Evolutionary conservation across 1,140 invertebrate genomes (phyloP), one percentile per base, ranked within the genome.

Genomic region (Physella acuta): DNA sequence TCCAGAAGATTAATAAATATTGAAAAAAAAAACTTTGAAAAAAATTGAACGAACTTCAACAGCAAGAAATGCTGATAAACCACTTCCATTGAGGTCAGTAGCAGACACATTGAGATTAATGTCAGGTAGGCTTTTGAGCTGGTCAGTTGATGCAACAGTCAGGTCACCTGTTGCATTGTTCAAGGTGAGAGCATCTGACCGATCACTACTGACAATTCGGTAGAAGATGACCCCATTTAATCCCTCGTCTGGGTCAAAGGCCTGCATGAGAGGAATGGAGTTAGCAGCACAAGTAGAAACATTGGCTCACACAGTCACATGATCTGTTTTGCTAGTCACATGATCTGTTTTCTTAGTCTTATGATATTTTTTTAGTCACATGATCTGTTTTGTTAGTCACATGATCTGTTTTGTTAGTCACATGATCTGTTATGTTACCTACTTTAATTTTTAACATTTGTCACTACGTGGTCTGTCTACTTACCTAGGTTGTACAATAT

Each of bases 161-260:
- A 61, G 36, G 36, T 61, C 33, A 2, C 59, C 59, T 11, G 3
- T 61, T 31, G 17, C 33, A 44, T 26, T 33, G 37, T 61, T 16
- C 1, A 61, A 24, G 2, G 28, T n/a, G 39, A 61, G 39, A 0
- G 24, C 59, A 24, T 5, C 59, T 24, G 11, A 37, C 1, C 37
- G 16, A 24, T 36, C 59, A 24, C 26, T 24, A 14, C 34, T 36
- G 3, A 61, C 30, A n/a, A n/a, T n/a, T 2, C 24, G 16, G n/a
- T 61, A 61, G 28, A 1, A n/a, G 28, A 61, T 36, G 20, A 39
- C 34, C 39, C 59, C 59, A 61, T 61, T 61, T 2, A 61, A 3
- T 24, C 59, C 36, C 37, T 61, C 59, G 39, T 61, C 59, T 39
- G 36, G 59, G 17, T 61, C 59, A 61, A 44, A 61, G 1, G 59